Evolutionary conservation across 2,888 invertebrate species (phyloP).

Genomic region (Pimpla rufipes): DNA sequence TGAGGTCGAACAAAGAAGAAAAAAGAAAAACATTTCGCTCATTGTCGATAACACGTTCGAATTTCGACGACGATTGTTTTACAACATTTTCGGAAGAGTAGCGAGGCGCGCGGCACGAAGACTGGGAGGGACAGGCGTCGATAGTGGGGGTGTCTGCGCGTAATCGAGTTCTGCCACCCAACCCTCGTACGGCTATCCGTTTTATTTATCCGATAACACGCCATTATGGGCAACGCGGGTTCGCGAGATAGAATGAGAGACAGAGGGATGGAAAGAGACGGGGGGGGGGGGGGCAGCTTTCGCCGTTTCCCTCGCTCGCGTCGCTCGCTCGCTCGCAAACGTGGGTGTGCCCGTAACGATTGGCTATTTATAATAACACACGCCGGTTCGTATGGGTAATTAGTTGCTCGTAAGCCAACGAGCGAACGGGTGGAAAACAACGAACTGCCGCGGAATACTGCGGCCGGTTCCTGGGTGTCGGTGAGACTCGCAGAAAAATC

Average conservation of each 20-base stretch:
- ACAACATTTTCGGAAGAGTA: constrained; percentile 39
- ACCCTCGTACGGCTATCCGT: constrained; percentile 80
- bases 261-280: constrained; percentile 44
- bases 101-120: constrained; percentile 38
- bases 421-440: constrained; percentile 67
- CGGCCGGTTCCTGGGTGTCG: constrained; percentile 41
- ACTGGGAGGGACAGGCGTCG: constrained; percentile 19
- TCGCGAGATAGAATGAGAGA: constrained; percentile 58
- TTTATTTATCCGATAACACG: constrained; percentile 85
- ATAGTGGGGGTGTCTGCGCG: constrained; percentile 79
- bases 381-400: constrained; percentile 83
- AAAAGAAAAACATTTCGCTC: too few relatives aligned
- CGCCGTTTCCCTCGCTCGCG: too few relatives aligned
- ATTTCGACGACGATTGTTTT: constrained; percentile 31
- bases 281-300: neutral
- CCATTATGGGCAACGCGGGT: constrained; percentile 82
- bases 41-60: neutral
- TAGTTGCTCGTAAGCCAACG: constrained; percentile 82
- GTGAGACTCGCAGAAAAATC: constrained; percentile 63
- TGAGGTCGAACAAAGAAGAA: too few relatives aligned
- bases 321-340: constrained; percentile 73
- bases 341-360: constrained; percentile 84
- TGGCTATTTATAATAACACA: constrained; percentile 85
- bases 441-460: constrained; percentile 62
- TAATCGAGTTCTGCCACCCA: constrained; percentile 82